These are phyloP conservation scores for Apodemia mormo DNA, from an alignment of 2,888 invertebrate genomes.

Conservation along the genomic window DNA sequence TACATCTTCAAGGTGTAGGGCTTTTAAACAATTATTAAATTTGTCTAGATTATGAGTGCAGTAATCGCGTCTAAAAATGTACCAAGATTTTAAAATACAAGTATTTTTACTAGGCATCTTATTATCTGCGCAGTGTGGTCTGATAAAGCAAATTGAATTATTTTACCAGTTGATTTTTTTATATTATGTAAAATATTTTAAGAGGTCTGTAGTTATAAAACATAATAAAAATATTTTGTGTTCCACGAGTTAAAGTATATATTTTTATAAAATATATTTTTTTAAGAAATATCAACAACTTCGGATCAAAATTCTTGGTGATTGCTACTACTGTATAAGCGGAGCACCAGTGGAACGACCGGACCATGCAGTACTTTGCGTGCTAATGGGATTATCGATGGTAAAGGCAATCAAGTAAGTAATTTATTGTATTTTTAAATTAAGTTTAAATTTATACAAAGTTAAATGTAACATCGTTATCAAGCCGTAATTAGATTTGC, in stretches of 20 bases:
- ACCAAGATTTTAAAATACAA: too few species aligned
- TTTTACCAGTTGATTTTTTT: too few species aligned
- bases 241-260: neutral
- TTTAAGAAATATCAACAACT: slow-evolving; percentile 95
- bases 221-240: too few species aligned
- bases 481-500: neutral
- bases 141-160: too few species aligned
- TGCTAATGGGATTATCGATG: slow-evolving; percentile 98
- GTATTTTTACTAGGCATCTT: too few species aligned
- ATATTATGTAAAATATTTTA: too few species aligned
- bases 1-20: too few species aligned
- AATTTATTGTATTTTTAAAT: slow-evolving; percentile 11
- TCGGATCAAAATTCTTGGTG: slow-evolving; percentile 97
- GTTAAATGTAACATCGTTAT: neutral
- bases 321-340: slow-evolving; percentile 98
- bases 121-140: too few species aligned
- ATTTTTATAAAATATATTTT: slow-evolving; percentile 31
- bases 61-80: too few species aligned
- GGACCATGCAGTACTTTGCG: slow-evolving; percentile 95
- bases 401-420: slow-evolving; percentile 97
- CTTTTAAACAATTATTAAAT: too few species aligned
- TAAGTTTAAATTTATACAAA: neutral
- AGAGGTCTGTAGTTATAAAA: too few species aligned
- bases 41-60: too few species aligned
- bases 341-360: slow-evolving; percentile 94